A percentile compares a stretch with the other conserved stretches of the same genome.
Conservation (phyloP, 2,888 invertebrate species). For the Nipponacmea schrenckii region DNA sequence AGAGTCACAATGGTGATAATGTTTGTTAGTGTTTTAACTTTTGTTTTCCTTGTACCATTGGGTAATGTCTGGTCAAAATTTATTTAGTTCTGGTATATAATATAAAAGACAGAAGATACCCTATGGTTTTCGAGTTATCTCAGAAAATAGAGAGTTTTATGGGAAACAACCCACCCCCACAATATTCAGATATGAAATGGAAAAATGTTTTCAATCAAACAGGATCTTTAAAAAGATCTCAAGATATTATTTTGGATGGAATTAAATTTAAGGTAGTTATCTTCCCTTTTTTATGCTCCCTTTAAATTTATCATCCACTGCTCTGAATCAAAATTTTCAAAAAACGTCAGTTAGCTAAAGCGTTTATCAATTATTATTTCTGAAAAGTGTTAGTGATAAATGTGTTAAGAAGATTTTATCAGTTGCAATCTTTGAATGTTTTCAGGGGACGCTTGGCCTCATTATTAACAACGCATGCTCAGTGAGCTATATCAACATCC, state of each 20-base stretch:
- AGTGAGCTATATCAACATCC: background rate
- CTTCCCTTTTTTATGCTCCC: too few species aligned
- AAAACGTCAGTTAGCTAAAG: too few species aligned
- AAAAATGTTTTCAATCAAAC: background rate
- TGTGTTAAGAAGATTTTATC: too few species aligned
- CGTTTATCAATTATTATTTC: too few species aligned
- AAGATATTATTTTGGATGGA: background rate
- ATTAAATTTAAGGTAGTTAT: background rate
- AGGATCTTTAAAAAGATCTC: background rate
- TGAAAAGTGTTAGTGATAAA: too few species aligned
- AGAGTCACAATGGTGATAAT: too few species aligned
- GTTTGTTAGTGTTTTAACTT: too few species aligned
- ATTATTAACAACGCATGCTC: background rate
- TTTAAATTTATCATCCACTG: too few species aligned
- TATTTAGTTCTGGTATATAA: background rate
- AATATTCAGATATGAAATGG: conserved; percentile 6
- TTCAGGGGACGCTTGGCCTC: background rate
- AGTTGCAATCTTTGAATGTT: background rate
- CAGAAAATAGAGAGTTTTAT: background rate
- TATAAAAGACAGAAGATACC: background rate
- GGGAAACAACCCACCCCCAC: background rate
- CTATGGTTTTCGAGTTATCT: background rate
- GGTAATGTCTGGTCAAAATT: too few species aligned
- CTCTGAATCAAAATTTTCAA: too few species aligned
- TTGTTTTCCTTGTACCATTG: too few species aligned